Evolutionary conservation across 2,888 invertebrate species (phyloP), one percentile per base, ranked within the genome.

Genomic region (Diplazon laetatorius): DNA sequence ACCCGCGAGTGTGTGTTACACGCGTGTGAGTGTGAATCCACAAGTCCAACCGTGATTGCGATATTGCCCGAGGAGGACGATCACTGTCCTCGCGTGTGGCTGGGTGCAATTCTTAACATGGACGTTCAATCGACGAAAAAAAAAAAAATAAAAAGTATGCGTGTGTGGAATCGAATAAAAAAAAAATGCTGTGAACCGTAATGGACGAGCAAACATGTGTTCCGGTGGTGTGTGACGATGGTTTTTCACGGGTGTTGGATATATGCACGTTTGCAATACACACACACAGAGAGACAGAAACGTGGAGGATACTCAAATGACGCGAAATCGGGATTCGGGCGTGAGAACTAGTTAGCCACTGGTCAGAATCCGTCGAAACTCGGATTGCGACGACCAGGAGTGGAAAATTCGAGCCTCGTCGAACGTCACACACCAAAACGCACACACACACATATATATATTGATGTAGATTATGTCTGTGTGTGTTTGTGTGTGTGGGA

Each of bases 191-290:
- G 37, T 37, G 57, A 39, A 65, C 16, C 20, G 57, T 73, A 63
- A 73, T 73, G 46, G 48, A 65, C 65, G 73, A 48, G 22, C 46
- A 12, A 35, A 65, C 25, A 73, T 73, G 59, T 59, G 44, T 72
- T 72, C 46, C 42, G 52, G 42, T 71, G 20, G 42, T 39, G 14
- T 42, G 6, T 35, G 39, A 42, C 16, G 52, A 44, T 35, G 35
- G 10, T 52, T 9, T 44, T 55, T 18, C 18, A 52, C 30, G 57
- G 16, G n/a, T n/a, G 5, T 14, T n/a, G n/a, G n/a, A n/a, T n/a
- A 12, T 39, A 42, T 37, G 4, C 4, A 35, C 30, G 35, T 18
- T n/a, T n/a, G n/a, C n/a, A n/a, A n/a, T n/a, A n/a, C 16, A 37
- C 14, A 8, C 52, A 39, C 25, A 30, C 18, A 16, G 30, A 71